Percentiles rank a stretch among this genome's conserved stretches.
These are phyloP conservation scores for Dynastes maya DNA, from an alignment of 2,888 invertebrate genomes.

Conservation along the genomic window DNA sequence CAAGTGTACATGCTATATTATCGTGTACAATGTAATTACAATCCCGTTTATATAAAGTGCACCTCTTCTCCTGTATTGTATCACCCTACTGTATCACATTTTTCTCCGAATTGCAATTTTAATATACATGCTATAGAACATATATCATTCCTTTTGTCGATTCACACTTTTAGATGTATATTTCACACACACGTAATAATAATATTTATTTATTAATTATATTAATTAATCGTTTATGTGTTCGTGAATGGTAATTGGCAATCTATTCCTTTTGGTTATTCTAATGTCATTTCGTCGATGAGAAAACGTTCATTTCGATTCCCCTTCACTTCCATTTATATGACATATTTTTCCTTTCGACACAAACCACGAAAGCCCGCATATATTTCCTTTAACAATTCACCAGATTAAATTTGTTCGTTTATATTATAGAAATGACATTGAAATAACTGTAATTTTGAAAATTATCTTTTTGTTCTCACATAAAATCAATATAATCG, in stretches of 20 bases:
- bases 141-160: slow-evolving; percentile 52
- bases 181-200: slow-evolving; percentile 50
- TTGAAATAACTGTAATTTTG: slow-evolving; percentile 25
- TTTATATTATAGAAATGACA: not conserved
- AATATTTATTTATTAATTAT: slow-evolving; percentile 52
- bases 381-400: too few relatives aligned
- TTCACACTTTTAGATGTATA: slow-evolving; percentile 11
- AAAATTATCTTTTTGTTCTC: slow-evolving; percentile 32
- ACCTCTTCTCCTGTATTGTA: slow-evolving; percentile 9
- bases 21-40: not conserved
- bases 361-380: too few relatives aligned
- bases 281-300: slow-evolving; percentile 59
- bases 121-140: slow-evolving; percentile 66
- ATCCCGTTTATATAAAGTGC: slow-evolving; percentile 45
- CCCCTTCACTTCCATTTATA: not conserved
- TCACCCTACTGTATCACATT: slow-evolving; percentile 10
- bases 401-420: not conserved
- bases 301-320: not conserved
- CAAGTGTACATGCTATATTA: too few relatives aligned
- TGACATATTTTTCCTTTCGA: too few relatives aligned
- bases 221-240: slow-evolving; percentile 59
- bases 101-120: slow-evolving; percentile 53
- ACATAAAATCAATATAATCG: slow-evolving; percentile 13
- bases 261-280: slow-evolving; percentile 59
- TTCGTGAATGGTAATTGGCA: slow-evolving; percentile 61